A percentile compares a stretch with the other conserved stretches of the same genome.
These are phyloP conservation scores for Tetramorium simillimum DNA, from an alignment of 1,140 invertebrate genomes.

Conservation along the genomic window DNA sequence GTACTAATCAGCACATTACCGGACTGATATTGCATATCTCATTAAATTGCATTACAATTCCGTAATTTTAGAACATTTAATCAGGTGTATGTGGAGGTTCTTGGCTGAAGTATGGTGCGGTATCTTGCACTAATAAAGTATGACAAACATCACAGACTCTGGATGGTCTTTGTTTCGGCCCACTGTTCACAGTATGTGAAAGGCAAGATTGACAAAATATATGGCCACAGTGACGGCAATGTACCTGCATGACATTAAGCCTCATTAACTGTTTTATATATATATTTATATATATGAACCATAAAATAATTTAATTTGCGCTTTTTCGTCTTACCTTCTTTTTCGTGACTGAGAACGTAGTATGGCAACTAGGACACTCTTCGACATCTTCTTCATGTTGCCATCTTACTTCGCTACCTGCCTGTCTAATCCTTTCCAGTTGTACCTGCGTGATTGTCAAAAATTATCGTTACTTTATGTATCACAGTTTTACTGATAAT, in stretches of 20 bases:
- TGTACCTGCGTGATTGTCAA: slow-evolving; percentile 88
- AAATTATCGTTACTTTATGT: background rate
- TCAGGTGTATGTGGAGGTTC: slow-evolving; percentile 91
- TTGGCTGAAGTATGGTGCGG: slow-evolving; percentile 97
- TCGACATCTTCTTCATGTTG: slow-evolving; percentile 98
- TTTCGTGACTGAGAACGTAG: slow-evolving; percentile 88
- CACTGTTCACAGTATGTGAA: slow-evolving; percentile 92
- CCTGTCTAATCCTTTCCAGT: slow-evolving; percentile 96
- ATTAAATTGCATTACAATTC: slow-evolving; percentile 62
- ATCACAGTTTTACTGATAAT: background rate
- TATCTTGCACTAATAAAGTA: slow-evolving; percentile 96
- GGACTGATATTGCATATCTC: slow-evolving; percentile 79
- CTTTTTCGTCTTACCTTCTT: slow-evolving; percentile 87
- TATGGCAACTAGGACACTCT: slow-evolving; percentile 94
- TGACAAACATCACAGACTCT: slow-evolving; percentile 99
- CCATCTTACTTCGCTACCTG: slow-evolving; percentile 97
- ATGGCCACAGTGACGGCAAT: slow-evolving; percentile 97
- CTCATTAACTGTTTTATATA: background rate
- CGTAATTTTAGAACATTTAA: slow-evolving; percentile 72
- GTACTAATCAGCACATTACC: slow-evolving; percentile 55
- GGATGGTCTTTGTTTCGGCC: slow-evolving; percentile 93
- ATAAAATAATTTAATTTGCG: background rate
- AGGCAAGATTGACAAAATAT: slow-evolving; percentile 97
- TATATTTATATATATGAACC: background rate
- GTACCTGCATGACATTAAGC: slow-evolving; percentile 88